Evolutionary conservation across 2,113 vertebrate species (phyloP), one percentile per base, ranked within the genome.

Genomic region (Dipodomys stephensi): DNA sequence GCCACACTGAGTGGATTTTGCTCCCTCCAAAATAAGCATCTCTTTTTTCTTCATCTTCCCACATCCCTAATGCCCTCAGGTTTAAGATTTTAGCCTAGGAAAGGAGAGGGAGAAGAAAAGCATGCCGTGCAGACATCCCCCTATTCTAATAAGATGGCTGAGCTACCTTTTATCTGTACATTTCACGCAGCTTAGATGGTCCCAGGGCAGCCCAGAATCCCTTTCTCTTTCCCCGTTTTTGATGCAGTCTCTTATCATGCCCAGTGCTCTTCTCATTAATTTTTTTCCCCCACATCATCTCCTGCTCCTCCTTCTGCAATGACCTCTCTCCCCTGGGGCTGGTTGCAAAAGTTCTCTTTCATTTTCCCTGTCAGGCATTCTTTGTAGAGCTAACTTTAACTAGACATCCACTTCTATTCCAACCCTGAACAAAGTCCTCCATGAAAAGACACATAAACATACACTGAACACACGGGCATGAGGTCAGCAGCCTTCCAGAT

Each of bases 311-410:
- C 92, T 64, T 91, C 88, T 84, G 53, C 84, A 77, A 60, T 92
- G 96, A 95, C 92, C 96, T 85, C 83, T 94, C 73, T 88, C 87
- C 89, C 69, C 62, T 30, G 7, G 32, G 89, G 83, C 89, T 74
- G 71, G 83, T 49, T 91, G 81, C 83, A 73, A 91, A 89, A 71
- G 39, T 91, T 92, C 91, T 46, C 91, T 97, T 96, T 96, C 81
- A 95, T 91, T 94, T 92, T 84, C 57, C 30, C 96, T 64, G 44
- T 13, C 77, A 84, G 78, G 74, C 28, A 5, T 57, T 88, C 88
- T 96, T 92, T 91, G 87, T 72, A 93, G 76, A 49, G 23, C 80
- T 94, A 77, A 89, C 94, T 88, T 92, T 83, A 96, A 95, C 95
- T 39, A 71, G 77, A 68, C 2, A 0, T 80, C 83, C 87, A 60